phyloP scores from a whole-genome alignment of 1,140 invertebrate species.

The Drosophila funebris region DNA sequence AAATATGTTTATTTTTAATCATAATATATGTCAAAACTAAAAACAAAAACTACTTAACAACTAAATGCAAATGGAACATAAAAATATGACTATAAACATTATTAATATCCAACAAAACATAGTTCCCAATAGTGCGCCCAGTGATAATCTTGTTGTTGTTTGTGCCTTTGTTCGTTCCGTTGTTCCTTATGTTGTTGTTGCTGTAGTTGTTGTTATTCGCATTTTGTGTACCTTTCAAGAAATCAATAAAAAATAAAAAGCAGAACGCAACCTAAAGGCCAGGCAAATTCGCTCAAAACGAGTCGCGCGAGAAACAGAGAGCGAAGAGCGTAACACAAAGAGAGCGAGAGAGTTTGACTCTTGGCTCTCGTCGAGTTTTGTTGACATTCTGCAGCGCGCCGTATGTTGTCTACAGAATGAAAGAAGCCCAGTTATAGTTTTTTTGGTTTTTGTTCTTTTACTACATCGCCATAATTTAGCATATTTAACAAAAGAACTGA shows the following conservation, averaged over 20 bases:
- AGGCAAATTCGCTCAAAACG: conserved; percentile 74
- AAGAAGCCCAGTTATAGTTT: conserved; percentile 26
- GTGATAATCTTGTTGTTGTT: conserved; percentile 48
- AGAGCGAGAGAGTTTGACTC: conserved; percentile 18
- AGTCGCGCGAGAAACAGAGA: conserved; percentile 44
- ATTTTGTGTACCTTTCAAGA: conserved; percentile 83
- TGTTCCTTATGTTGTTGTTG: conserved; percentile 41
- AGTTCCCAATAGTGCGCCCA: conserved; percentile 40
- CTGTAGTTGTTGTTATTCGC: conserved; percentile 75
- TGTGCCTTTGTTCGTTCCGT: conserved; percentile 64
- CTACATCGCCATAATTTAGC: conserved; percentile 61
- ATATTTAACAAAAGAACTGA: conserved; percentile 53
- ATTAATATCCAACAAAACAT: conserved; percentile 26
- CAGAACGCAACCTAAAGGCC: conserved; percentile 60
- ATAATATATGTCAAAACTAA: background rate
- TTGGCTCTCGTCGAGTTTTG: conserved; percentile 54
- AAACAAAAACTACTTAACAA: background rate
- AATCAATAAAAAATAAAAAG: conserved; percentile 78
- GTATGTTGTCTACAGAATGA: conserved; percentile 9
- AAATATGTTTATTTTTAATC: background rate
- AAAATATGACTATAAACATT: conserved; percentile 23
- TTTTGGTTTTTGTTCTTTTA: conserved; percentile 2
- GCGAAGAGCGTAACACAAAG: conserved; percentile 9
- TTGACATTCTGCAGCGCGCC: conserved; percentile 68
- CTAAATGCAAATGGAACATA: conserved; percentile 8